These are phyloP conservation scores for Brenthis hecate DNA, from an alignment of 2,888 invertebrate species.

Conservation along the genomic window DNA sequence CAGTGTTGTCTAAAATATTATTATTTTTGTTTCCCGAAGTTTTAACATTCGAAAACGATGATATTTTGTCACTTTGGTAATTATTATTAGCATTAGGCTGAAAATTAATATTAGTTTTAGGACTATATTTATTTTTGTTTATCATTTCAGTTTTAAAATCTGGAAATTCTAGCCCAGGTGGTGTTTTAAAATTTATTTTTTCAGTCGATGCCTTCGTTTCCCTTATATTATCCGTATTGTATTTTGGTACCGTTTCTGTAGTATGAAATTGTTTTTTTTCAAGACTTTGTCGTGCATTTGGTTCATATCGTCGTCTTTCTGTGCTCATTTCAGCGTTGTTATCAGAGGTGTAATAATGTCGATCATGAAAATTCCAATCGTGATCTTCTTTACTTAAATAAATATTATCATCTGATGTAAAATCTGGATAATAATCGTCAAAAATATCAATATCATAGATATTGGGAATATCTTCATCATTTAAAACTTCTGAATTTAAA, in stretches of 20 bases:
- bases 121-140: constrained; percentile 38
- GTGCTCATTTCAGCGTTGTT: constrained; percentile 40
- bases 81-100: constrained; percentile 5
- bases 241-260: constrained; percentile 15
- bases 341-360: constrained; percentile 58
- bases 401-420: constrained; percentile 55
- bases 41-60: constrained; percentile 29
- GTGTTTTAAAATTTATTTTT: constrained; percentile 49
- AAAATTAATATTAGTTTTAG: constrained; percentile 11
- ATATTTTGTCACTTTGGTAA: constrained; percentile 22
- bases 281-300: constrained; percentile 25
- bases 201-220: constrained; percentile 33
- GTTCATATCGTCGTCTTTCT: constrained; percentile 38
- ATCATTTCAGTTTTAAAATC: constrained; percentile 63
- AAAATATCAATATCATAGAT: constrained; percentile 49
- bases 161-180: constrained; percentile 57
- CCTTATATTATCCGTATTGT: constrained; percentile 15
- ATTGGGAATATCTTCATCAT: constrained; percentile 48
- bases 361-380: constrained; percentile 50
- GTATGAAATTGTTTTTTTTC: constrained; percentile 4
- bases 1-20: constrained; percentile 34
- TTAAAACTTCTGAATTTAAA: neutral
- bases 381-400: constrained; percentile 53
- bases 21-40: constrained; percentile 11
- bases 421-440: constrained; percentile 69